Percentiles rank a stretch among this genome's conserved stretches.
These are phyloP conservation scores for Euplexia lucipara DNA, from an alignment of 2,888 invertebrate species.

Conservation along the genomic window DNA sequence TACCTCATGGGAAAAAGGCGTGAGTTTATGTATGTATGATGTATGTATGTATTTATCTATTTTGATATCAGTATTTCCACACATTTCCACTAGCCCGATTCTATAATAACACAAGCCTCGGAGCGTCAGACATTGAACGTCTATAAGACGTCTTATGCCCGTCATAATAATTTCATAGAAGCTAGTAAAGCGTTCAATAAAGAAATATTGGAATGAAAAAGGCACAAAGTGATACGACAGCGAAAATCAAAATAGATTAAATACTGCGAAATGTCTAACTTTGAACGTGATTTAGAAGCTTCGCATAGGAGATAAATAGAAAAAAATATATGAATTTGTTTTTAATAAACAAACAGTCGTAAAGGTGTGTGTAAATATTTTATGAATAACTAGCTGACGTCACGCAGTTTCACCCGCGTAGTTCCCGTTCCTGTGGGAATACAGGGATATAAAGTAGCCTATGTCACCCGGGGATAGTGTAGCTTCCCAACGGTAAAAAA, in stretches of 20 bases:
- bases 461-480: no score
- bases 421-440: no score
- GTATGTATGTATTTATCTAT: background rate
- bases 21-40: no score
- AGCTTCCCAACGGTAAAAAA: no score
- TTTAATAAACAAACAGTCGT: slow-evolving; percentile 19
- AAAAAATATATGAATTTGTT: slow-evolving; percentile 22
- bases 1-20: no score
- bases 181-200: slow-evolving; percentile 37
- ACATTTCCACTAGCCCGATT: slow-evolving; percentile 19
- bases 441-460: no score
- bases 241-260: slow-evolving; percentile 34
- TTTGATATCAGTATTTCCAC: slow-evolving; percentile 1
- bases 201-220: slow-evolving; percentile 53
- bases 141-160: slow-evolving; percentile 27
- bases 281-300: slow-evolving; percentile 18
- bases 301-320: slow-evolving; percentile 21
- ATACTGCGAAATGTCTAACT: slow-evolving; percentile 16
- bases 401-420: no score
- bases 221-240: slow-evolving; percentile 31
- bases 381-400: no score
- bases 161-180: slow-evolving; percentile 52
- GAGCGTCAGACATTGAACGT: slow-evolving; percentile 47
- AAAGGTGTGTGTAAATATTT: background rate
- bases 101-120: slow-evolving; percentile 33